Conservation (phyloP, 2,888 invertebrate genomes). For the Melanophora roralis region DNA sequence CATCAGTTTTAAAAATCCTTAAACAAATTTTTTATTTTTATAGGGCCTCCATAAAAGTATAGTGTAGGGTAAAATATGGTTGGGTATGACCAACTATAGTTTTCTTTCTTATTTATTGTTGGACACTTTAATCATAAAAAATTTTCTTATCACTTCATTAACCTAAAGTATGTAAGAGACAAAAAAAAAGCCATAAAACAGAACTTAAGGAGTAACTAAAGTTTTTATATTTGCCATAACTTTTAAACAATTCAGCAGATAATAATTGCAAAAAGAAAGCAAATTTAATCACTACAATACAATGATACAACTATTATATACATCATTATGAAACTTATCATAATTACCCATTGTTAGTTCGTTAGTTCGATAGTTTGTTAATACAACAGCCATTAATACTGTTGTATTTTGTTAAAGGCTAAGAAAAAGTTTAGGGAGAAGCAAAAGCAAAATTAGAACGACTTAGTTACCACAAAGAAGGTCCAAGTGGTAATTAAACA, state of each 20-base stretch:
- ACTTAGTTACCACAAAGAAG: neutral
- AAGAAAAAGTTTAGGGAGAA: too few relatives aligned
- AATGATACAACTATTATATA: conserved; percentile 16
- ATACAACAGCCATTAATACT: neutral
- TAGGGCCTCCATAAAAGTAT: too few relatives aligned
- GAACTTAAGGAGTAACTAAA: neutral
- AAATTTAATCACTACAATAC: neutral
- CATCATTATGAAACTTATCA: conserved; percentile 45
- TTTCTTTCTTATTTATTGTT: neutral
- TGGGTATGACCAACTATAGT: too few relatives aligned
- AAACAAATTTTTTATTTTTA: too few relatives aligned
- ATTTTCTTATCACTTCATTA: conserved; percentile 54
- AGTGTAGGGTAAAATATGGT: too few relatives aligned
- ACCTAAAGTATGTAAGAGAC: conserved; percentile 10
- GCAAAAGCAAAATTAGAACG: neutral
- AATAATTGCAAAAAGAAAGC: neutral
- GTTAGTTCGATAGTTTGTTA: neutral
- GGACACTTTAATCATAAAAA: neutral
- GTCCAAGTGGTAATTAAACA: conserved; percentile 36
- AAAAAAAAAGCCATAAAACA: neutral
- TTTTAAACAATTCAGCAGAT: neutral
- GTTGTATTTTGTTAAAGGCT: too few relatives aligned
- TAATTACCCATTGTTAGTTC: conserved; percentile 41
- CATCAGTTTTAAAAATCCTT: too few relatives aligned
- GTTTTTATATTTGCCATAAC: conserved; percentile 15